Base-by-base conservation (phyloP, 2,113 vertebrate genomes). In the Leptosomus discolor region DNA sequence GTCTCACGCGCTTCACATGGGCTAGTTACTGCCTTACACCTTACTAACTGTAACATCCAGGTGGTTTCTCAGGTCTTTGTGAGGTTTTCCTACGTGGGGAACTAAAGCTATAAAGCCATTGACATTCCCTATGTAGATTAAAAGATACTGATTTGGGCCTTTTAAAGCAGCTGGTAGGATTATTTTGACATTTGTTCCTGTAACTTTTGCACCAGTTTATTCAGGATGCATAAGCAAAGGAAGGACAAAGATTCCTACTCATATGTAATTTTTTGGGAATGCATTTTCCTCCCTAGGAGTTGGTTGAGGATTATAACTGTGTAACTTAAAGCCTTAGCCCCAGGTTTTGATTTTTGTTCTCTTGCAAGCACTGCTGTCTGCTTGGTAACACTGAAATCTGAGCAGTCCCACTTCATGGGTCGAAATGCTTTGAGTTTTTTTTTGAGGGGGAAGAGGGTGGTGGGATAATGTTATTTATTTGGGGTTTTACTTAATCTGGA, bases 1-100 rank as follows among this genome's bases (percentile, higher is more conserved):
- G 14, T 85, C 36, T 85, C 7, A 7, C 30, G 3, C n/a, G 6
- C 39, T 45, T 78, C 2, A 2, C 4, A 1, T 4, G 1, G 2
- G 5, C 39, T 36, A 4, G 15, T 53, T 74, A 14, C 10, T 87
- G 36, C 65, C 29, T 51, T 57, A 11, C 36, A 34, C 65, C 29
- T 51, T 57, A 11, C 36, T 46, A 29, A 23, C 34, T n/a, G 4
- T 56, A 41, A 24, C 29, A 51, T 41, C 34, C 50, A 56, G 15
- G 29, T 57, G 50, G 17, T 57, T 91, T 77, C 48, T 68, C 43
- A 58, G n/a, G 32, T 50, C 41, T 81, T 51, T 41, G 10, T 45
- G 32, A 69, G n/a, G 24, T 88, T 92, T 82, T 90, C 15, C 13
- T 57, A 3, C 17, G 4, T 22, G 11, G 63, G 19, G 6, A 69